Conservation (phyloP, 1,140 invertebrate species). For the Amphibalanus amphitrite region DNA sequence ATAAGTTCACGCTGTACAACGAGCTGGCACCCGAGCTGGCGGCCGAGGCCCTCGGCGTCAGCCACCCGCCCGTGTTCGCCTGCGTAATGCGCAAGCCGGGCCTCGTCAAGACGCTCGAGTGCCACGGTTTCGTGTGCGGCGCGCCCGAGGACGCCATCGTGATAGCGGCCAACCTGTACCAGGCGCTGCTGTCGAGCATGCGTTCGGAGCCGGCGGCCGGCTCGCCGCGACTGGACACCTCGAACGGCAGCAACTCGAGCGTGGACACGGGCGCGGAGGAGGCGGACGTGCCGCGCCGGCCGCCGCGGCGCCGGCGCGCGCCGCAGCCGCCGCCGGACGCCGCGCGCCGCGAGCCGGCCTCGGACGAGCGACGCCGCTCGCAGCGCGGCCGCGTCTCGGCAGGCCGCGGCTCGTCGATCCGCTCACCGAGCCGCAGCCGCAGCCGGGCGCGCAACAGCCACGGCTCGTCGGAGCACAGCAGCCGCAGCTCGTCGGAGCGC, state of each 20-base stretch:
- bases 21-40: conserved; percentile 14
- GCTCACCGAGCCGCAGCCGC: conserved; percentile 12
- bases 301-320: conserved; percentile 12
- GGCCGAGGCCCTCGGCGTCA: conserved; percentile 12
- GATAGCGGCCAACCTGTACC: conserved; percentile 72
- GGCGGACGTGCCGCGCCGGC: conserved; percentile 6
- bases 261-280: conserved; percentile 13
- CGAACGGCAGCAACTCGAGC: conserved; percentile 15
- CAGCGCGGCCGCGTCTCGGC: conserved; percentile 15
- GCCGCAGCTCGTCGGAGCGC: background rate
- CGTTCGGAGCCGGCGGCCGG: conserved; percentile 7
- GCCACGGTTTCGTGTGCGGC: conserved; percentile 73
- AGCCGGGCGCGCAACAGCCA: background rate
- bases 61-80: conserved; percentile 69
- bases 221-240: conserved; percentile 10
- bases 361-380: conserved; percentile 10
- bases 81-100: conserved; percentile 70
- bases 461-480: background rate
- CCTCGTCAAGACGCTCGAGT: conserved; percentile 58
- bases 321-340: conserved; percentile 9
- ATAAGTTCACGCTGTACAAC: conserved; percentile 19
- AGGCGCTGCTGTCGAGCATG: conserved; percentile 63
- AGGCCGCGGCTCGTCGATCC: conserved; percentile 16
- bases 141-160: conserved; percentile 66
- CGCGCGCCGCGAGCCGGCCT: conserved; percentile 13